phyloP scores from a whole-genome alignment of 2,888 invertebrate genomes.

The Melieria omissa region DNA sequence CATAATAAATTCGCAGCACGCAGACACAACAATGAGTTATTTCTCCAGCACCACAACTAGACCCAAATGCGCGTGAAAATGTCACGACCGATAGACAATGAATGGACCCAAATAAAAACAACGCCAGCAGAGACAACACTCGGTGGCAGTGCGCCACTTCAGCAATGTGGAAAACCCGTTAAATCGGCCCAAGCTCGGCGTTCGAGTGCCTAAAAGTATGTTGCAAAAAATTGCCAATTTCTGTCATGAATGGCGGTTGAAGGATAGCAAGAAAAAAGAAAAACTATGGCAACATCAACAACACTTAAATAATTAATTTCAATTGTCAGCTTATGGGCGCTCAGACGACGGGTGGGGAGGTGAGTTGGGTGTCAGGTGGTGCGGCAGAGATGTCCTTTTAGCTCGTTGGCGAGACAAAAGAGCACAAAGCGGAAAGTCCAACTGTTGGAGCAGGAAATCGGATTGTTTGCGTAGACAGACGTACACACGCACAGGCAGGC shows the following conservation, averaged over 20 bases:
- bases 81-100: too few species aligned
- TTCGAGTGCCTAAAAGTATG: neutral
- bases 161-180: too few species aligned
- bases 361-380: neutral
- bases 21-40: too few species aligned
- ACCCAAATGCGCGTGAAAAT: too few species aligned
- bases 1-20: too few species aligned
- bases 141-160: too few species aligned
- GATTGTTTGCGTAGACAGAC: neutral
- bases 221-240: slow-evolving; percentile 10
- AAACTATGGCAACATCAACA: neutral
- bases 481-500: neutral
- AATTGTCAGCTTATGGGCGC: slow-evolving; percentile 24
- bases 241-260: neutral
- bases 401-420: neutral
- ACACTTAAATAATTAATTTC: slow-evolving; percentile 24
- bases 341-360: neutral
- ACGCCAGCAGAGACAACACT: too few species aligned
- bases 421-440: neutral
- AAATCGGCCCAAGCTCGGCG: too few species aligned
- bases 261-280: neutral
- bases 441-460: neutral
- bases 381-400: too few species aligned
- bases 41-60: too few species aligned
- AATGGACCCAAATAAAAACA: too few species aligned